Evolutionary conservation across 1,140 invertebrate species (phyloP), one percentile per base, ranked within the genome.

Genomic region (Heliconius hermathena): DNA sequence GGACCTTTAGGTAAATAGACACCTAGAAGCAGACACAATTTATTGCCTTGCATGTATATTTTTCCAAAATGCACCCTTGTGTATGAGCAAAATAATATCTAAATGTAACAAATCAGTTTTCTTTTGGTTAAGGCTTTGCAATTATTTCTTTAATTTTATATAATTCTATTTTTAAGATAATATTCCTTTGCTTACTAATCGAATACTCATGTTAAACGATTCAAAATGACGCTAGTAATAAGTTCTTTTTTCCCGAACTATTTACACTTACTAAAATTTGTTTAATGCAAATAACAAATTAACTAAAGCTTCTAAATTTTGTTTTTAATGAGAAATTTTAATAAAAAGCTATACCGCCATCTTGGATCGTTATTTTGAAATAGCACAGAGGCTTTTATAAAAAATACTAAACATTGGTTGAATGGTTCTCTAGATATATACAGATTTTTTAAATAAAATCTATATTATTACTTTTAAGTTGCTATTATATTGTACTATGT

Each of bases 1-100:
- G 94, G 94, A 91, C 88, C 76, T 83, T 94, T 87, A 91, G 94
- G 94, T 95, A 95, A 95, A 91, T 73, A 77, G n/a, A 22, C 38
- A 86, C 74, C 72, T 78, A 57, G 52, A 79, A 66, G 60, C 60
- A 26, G 22, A 66, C 60, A 22, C 26, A 29, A 66, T 78, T 57
- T 81, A 79, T 75, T 71, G 83, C 83, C 85, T 89, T 85, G 85
- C 86, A 84, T 86, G 85, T 76, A 77, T 26, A 57, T 80, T 77
- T 82, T 74, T 71, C 71, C 71, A 20, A 70, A 76, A 26, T 66
- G 79, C 80, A 76, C 77, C 80, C 73, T 57, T 57, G 52, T 57
- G 16, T 26, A 57, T 66, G 4, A 66, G 60, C 60, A 66, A 66
- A 66, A 20, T 52, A 18, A 52, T 29, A 76, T 29, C 11, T 26